These are phyloP conservation scores for Ectemnius cavifrons DNA, from an alignment of 2,888 invertebrate species.

Conservation along the genomic window DNA sequence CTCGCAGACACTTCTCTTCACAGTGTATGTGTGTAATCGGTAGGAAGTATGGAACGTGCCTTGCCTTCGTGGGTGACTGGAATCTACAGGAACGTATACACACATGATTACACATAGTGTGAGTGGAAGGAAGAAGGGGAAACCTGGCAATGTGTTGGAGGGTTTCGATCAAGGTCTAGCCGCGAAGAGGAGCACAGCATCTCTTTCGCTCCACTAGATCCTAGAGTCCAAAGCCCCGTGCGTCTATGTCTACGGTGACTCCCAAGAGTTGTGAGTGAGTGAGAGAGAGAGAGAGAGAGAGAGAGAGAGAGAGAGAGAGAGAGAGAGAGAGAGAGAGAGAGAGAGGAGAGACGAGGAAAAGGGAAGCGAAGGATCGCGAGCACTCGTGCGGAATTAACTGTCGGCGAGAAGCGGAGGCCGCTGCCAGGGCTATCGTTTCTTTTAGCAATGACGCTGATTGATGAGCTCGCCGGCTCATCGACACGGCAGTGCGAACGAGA, in stretches of 20 bases:
- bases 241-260: background rate
- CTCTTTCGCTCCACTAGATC: background rate
- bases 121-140: too few relatives aligned
- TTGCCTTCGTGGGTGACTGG: background rate
- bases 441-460: conserved; percentile 55
- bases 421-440: conserved; percentile 50
- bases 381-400: conserved; percentile 53
- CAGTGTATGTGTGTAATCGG: background rate
- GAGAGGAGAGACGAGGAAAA: background rate
- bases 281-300: background rate
- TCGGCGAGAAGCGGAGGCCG: conserved; percentile 27
- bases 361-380: conserved; percentile 3
- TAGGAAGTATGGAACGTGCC: conserved; percentile 3
- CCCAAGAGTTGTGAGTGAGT: background rate
- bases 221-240: too few relatives aligned
- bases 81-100: too few relatives aligned
- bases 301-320: background rate
- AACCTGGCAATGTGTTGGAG: background rate
- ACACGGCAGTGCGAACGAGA: conserved; percentile 13
- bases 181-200: background rate
- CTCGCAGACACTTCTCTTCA: background rate
- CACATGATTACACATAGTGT: too few relatives aligned
- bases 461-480: conserved; percentile 43
- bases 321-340: too few relatives aligned
- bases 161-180: background rate